Conservation (phyloP, 2,797 vertebrate genomes). For the Karalla daura region DNA sequence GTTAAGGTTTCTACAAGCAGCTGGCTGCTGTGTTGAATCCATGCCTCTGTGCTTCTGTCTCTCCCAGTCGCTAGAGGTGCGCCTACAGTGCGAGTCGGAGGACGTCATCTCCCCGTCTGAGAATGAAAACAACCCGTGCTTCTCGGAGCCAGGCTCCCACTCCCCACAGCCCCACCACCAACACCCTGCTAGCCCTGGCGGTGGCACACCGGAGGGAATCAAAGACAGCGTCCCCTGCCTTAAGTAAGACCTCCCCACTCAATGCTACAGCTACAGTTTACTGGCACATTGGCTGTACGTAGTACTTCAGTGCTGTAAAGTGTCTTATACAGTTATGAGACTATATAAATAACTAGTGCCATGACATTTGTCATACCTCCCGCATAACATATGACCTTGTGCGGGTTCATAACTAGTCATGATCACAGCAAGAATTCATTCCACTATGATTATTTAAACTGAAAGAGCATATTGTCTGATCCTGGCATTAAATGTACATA, state of each 20-base stretch:
- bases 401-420: no score
- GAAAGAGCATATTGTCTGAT: no score
- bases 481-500: no score
- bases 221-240: conserved; percentile 92
- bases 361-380: no score
- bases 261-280: no score
- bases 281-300: no score
- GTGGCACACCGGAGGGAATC: conserved; percentile 86
- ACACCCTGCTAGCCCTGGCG: conserved; percentile 89
- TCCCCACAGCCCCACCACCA: conserved; percentile 87
- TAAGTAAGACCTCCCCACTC: conserved; percentile 83
- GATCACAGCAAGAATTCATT: no score
- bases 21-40: not conserved
- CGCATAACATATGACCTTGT: no score
- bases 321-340: no score
- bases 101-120: conserved; percentile 93
- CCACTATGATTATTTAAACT: no score
- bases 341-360: no score
- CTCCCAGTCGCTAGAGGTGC: conserved; percentile 91
- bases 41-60: conserved; percentile 1
- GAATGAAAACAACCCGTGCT: conserved; percentile 88
- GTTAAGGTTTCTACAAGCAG: not conserved
- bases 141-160: conserved; percentile 89
- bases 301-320: no score
- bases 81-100: conserved; percentile 92